Evolutionary conservation across 1,140 invertebrate species (phyloP).

Genomic region (Cotesia chilonis): DNA sequence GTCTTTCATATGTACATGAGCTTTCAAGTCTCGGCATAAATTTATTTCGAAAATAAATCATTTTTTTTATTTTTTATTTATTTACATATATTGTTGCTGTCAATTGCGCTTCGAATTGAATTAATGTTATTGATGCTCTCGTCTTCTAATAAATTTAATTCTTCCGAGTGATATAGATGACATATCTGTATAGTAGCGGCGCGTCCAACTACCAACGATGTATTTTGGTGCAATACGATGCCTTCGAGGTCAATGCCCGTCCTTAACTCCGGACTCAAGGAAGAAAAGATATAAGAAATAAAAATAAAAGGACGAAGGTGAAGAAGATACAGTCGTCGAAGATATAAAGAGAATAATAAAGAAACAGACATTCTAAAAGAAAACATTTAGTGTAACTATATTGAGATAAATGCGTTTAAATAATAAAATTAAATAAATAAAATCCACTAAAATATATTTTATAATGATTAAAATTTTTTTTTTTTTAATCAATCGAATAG

Average conservation of each 20-base stretch:
- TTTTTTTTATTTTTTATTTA: no score
- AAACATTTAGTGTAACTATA: neutral
- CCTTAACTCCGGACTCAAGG: slow-evolving; percentile 63
- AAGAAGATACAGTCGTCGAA: slow-evolving; percentile 9
- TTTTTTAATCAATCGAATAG: neutral
- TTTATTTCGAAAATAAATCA: no score
- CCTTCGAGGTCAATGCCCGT: slow-evolving; percentile 65
- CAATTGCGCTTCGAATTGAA: no score
- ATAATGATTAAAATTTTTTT: no score
- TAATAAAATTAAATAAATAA: slow-evolving; percentile 41
- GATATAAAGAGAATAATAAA: slow-evolving; percentile 17
- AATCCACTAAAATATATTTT: neutral
- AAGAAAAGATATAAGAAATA: slow-evolving; percentile 48
- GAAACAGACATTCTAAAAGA: slow-evolving; percentile 3
- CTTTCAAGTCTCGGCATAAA: no score
- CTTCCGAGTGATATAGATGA: neutral
- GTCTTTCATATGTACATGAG: no score
- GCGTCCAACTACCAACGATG: slow-evolving; percentile 51
- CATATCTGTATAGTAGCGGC: slow-evolving; percentile 16
- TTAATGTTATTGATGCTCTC: no score
- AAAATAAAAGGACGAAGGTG: slow-evolving; percentile 33
- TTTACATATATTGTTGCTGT: no score
- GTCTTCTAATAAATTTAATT: no score
- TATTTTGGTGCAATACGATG: slow-evolving; percentile 53
- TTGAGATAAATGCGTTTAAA: slow-evolving; percentile 44